A percentile compares a stretch with the other conserved stretches of the same genome.
Evolutionary conservation across 2,797 vertebrate genomes (phyloP).

Genomic region (Halcyon leucocephala): DNA sequence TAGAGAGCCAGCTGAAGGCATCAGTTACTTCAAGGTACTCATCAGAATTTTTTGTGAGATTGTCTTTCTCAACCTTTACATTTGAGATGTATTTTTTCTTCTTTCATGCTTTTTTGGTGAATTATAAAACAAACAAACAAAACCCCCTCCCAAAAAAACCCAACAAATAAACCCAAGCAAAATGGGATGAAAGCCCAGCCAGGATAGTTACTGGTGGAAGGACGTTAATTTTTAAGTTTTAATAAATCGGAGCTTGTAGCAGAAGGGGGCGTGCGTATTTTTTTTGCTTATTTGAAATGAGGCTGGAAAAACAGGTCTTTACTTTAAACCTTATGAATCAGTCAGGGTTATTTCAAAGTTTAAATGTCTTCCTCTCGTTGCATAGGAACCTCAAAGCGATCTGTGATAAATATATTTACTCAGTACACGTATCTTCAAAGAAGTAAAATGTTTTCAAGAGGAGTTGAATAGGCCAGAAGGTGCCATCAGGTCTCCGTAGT

Average conservation of each 20-base stretch:
- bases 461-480: not conserved
- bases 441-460: not conserved
- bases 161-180: not conserved
- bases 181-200: not conserved
- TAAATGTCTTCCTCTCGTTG: not conserved
- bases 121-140: not conserved
- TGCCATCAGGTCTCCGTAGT: not conserved
- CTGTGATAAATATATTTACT: not conserved
- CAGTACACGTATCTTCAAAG: not conserved
- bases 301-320: not conserved
- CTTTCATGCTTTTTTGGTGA: not conserved
- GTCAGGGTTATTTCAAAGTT: not conserved
- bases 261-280: not conserved
- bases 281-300: not conserved
- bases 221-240: not conserved
- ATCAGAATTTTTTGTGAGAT: not conserved
- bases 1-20: not conserved
- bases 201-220: not conserved
- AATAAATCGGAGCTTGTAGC: not conserved
- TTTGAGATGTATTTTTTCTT: not conserved
- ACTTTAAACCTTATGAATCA: not conserved
- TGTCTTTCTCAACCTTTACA: not conserved
- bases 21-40: not conserved
- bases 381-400: not conserved
- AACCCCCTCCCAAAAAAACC: no score